These are phyloP conservation scores for Columba livia DNA, from an alignment of 2,113 vertebrate species.

Conservation along the genomic window DNA sequence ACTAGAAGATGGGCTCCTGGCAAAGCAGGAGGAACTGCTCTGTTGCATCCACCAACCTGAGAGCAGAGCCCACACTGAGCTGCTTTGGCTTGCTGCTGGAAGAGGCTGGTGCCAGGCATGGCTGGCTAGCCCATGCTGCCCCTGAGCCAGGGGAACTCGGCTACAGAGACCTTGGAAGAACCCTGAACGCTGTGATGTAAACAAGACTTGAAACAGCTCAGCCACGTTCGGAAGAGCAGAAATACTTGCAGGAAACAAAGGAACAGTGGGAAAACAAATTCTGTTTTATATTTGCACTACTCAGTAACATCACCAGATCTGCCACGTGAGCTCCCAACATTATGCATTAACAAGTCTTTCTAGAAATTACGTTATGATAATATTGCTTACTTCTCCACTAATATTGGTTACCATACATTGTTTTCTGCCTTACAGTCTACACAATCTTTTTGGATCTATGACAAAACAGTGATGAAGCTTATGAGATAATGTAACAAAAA, in stretches of 20 bases:
- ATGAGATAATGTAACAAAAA: not conserved
- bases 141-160: not conserved
- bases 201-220: not conserved
- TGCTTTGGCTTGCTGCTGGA: not conserved
- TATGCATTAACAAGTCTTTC: not conserved
- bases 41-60: not conserved
- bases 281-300: not conserved
- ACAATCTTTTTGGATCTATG: not conserved
- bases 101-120: not conserved
- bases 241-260: not conserved
- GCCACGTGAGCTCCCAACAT: not conserved
- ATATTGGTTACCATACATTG: not conserved
- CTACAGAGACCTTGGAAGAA: not conserved
- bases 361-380: not conserved
- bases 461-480: not conserved
- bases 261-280: not conserved
- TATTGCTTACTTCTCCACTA: not conserved
- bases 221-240: not conserved
- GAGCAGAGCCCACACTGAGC: not conserved
- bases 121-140: not conserved
- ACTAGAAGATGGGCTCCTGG: not conserved
- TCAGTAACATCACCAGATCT: not conserved
- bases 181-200: rapidly evolving
- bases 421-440: not conserved
- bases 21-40: not conserved